Evolutionary conservation across 2,113 vertebrate species (phyloP).

Genomic region (Trochalopteron elliotii): DNA sequence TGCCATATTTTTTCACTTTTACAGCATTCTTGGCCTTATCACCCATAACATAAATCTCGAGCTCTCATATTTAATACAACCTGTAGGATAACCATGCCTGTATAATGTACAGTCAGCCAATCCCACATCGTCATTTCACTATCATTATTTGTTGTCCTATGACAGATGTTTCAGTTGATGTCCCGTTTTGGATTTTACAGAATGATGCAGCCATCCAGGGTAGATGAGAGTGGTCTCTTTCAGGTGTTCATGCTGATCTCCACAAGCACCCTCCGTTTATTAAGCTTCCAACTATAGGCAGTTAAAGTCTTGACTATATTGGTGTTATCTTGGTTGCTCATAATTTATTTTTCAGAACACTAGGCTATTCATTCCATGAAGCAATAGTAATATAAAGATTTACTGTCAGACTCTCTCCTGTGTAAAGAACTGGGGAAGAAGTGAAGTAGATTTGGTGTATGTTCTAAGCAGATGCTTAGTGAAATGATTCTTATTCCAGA

Average conservation of each 20-base stretch:
- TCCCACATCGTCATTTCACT: conserved; percentile 46
- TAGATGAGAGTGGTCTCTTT: conserved; percentile 29
- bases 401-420: neutral
- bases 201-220: conserved; percentile 21
- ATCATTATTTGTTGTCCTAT: conserved; percentile 57
- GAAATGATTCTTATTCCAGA: neutral
- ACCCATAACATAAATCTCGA: conserved; percentile 73
- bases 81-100: conserved; percentile 50
- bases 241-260: neutral
- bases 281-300: neutral
- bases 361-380: neutral
- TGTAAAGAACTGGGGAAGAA: neutral
- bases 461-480: neutral
- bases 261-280: neutral
- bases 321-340: neutral
- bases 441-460: neutral
- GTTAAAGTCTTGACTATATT: neutral
- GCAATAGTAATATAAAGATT: neutral
- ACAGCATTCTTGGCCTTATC: conserved; percentile 76
- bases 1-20: conserved; percentile 78
- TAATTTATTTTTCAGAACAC: neutral
- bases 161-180: conserved; percentile 48
- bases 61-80: conserved; percentile 75
- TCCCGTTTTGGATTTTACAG: conserved; percentile 42
- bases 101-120: conserved; percentile 49